These are phyloP conservation scores for Lamprotornis superbus DNA, from an alignment of 2,113 vertebrate genomes.

Conservation along the genomic window DNA sequence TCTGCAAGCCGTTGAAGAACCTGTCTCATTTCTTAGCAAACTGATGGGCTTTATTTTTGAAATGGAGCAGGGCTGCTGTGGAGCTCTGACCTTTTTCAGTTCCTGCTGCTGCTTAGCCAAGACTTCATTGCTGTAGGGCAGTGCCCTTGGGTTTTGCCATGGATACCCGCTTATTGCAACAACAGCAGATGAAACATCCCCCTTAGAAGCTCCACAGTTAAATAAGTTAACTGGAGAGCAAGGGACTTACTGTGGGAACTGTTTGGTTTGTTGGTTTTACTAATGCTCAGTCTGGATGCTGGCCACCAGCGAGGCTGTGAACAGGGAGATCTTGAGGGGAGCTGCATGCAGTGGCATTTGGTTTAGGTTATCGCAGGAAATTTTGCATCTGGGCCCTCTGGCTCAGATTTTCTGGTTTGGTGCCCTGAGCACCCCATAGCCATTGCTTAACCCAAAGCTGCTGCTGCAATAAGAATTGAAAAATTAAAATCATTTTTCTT, in stretches of 20 bases:
- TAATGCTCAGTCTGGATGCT: slow-evolving; percentile 61
- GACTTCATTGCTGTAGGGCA: slow-evolving; percentile 5
- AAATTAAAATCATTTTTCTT: not conserved
- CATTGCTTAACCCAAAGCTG: not conserved
- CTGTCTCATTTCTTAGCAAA: not conserved
- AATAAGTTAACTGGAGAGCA: slow-evolving; percentile 38
- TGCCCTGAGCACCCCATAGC: not conserved
- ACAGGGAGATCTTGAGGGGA: slow-evolving; percentile 45
- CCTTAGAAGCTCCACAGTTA: slow-evolving; percentile 5
- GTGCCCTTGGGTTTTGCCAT: slow-evolving; percentile 34
- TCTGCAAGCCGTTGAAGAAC: not conserved
- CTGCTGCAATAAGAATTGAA: not conserved
- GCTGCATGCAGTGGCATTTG: slow-evolving; percentile 16
- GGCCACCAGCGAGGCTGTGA: slow-evolving; percentile 51
- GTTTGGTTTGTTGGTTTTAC: slow-evolving; percentile 65
- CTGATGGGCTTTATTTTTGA: not conserved
- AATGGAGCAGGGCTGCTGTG: not conserved
- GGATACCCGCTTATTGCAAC: slow-evolving; percentile 25
- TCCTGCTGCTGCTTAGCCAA: not conserved
- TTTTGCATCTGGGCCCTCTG: slow-evolving; percentile 11
- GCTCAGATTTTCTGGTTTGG: slow-evolving; percentile 37
- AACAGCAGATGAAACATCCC: slow-evolving; percentile 1
- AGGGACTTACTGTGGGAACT: slow-evolving; percentile 64
- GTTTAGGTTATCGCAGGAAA: slow-evolving; percentile 48
- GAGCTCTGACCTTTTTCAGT: not conserved